phyloP scores from a whole-genome alignment of 2,113 vertebrate species.

The Baryphthengus martii region DNA sequence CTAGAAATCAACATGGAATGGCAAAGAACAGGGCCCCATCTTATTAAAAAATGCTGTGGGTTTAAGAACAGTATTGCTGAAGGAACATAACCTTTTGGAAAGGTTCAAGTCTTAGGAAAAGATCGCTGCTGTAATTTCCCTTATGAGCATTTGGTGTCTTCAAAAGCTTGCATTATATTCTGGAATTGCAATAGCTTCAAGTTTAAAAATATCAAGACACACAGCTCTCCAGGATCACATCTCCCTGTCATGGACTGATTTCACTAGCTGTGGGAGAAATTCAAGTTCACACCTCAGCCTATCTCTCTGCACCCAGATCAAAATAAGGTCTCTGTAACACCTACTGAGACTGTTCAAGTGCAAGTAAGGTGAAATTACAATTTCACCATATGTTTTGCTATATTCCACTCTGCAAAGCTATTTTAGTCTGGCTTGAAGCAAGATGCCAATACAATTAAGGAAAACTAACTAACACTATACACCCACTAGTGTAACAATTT shows the following conservation, averaged over 20 bases:
- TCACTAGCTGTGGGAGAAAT: background rate
- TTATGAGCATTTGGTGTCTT: background rate
- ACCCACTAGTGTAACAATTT: constrained; percentile 52
- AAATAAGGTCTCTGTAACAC: background rate
- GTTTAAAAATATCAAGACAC: constrained; percentile 6
- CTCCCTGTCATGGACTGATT: background rate
- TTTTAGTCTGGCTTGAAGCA: constrained; percentile 31
- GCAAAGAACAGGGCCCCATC: background rate
- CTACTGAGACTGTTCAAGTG: constrained; percentile 14
- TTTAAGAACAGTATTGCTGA: background rate
- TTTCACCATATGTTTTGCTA: constrained; percentile 43
- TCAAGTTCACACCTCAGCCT: constrained; percentile 9
- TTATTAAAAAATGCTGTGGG: background rate
- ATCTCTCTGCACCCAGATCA: background rate
- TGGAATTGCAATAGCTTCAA: background rate
- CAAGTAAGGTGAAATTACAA: constrained; percentile 24
- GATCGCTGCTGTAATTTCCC: background rate
- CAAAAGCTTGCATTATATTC: background rate
- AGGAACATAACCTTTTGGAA: background rate
- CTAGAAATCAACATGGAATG: background rate
- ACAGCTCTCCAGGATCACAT: background rate
- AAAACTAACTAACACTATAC: constrained; percentile 48
- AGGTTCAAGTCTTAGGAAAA: background rate
- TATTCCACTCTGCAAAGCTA: constrained; percentile 17
- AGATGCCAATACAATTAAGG: constrained; percentile 44